Evolutionary conservation across 2,888 invertebrate genomes (phyloP).

Genomic region (Incurvaria masculella): DNA sequence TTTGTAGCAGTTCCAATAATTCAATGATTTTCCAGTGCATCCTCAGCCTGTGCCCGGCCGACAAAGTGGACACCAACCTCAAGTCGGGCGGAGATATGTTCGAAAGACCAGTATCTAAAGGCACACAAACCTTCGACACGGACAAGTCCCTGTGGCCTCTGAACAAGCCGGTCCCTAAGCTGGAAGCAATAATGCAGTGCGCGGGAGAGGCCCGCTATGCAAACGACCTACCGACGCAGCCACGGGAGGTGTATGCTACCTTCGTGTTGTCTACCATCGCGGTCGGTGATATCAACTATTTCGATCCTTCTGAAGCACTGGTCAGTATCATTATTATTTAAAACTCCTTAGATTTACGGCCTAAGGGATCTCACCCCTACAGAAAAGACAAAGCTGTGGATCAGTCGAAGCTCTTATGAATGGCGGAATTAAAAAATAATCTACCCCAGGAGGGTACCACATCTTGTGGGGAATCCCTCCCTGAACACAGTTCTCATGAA

Average conservation of each 20-base stretch:
- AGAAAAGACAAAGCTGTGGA: no score
- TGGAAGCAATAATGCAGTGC: conserved; percentile 63
- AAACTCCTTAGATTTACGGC: no score
- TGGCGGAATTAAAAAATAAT: no score
- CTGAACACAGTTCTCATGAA: no score
- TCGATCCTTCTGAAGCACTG: conserved; percentile 61
- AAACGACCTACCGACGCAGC: conserved; percentile 55
- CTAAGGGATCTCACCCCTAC: no score
- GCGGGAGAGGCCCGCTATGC: conserved; percentile 67
- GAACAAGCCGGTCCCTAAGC: conserved; percentile 68
- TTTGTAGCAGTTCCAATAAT: no score
- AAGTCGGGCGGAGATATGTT: conserved; percentile 54
- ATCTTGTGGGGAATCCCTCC: no score
- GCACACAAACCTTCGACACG: conserved; percentile 68
- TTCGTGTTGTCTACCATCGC: conserved; percentile 57
- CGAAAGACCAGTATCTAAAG: conserved; percentile 62
- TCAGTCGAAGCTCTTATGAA: no score
- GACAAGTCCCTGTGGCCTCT: conserved; percentile 68
- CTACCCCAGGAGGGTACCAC: no score
- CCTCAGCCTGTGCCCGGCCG: conserved; percentile 45
- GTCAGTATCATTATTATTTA: conserved; percentile 47
- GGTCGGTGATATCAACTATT: conserved; percentile 52
- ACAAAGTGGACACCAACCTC: conserved; percentile 37
- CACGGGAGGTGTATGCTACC: conserved; percentile 65
- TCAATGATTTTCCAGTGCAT: conserved; percentile 40